A percentile compares a stretch with the other conserved stretches of the same genome.
Evolutionary conservation across 2,797 vertebrate species (phyloP).

Genomic region (Ctenopoma multispine): DNA sequence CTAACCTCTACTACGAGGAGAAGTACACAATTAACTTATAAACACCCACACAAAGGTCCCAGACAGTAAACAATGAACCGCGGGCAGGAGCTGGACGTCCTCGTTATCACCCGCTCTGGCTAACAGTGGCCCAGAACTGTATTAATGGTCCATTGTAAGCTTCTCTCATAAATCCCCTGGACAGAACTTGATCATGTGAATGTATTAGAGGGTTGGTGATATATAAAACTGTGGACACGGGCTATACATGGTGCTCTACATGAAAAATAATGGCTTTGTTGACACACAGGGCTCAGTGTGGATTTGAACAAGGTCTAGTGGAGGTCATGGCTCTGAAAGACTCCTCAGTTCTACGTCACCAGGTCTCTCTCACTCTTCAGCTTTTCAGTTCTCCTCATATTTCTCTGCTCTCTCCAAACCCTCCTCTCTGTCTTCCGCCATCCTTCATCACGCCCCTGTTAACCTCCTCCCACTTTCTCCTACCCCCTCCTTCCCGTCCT

Average conservation of each 20-base stretch:
- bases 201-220: too few species aligned
- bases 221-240: too few species aligned
- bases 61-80: too few species aligned
- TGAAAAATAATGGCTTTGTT: constrained; percentile 2
- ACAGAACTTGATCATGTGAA: too few species aligned
- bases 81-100: too few species aligned
- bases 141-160: too few species aligned
- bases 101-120: too few species aligned
- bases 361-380: neutral
- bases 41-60: too few species aligned
- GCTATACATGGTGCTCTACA: neutral
- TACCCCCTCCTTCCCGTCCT: neutral
- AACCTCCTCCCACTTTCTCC: neutral
- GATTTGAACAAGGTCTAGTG: constrained; percentile 17
- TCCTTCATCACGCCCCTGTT: constrained; percentile 1
- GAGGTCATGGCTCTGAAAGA: constrained; percentile 47
- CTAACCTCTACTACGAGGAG: too few species aligned
- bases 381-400: neutral
- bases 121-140: too few species aligned
- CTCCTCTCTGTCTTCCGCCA: neutral
- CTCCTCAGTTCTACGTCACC: constrained; percentile 20
- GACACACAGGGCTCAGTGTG: constrained; percentile 9
- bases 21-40: too few species aligned
- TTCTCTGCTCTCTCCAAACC: neutral
- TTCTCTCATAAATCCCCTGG: too few species aligned